Evolutionary conservation across 1,140 invertebrate genomes (phyloP).

Genomic region (Drosophila burlai): DNA sequence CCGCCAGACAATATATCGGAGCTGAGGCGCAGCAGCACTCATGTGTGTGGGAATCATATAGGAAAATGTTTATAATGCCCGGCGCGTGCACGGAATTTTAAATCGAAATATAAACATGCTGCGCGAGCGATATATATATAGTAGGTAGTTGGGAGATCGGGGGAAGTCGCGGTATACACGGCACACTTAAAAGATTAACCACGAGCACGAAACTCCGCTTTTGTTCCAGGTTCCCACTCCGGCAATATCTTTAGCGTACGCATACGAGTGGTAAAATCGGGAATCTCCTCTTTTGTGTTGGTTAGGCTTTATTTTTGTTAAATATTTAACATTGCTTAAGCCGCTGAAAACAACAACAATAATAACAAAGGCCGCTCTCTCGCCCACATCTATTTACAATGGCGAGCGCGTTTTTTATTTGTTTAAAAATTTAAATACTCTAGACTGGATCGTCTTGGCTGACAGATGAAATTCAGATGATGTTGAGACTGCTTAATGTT

Average conservation of each 20-base stretch:
- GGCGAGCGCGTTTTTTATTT: conserved; percentile 42
- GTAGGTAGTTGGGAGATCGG: neutral
- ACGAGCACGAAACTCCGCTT: conserved; percentile 58
- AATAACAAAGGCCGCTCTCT: conserved; percentile 47
- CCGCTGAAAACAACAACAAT: conserved; percentile 62
- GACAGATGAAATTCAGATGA: conserved; percentile 11
- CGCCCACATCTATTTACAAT: conserved; percentile 50
- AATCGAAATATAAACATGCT: conserved; percentile 71
- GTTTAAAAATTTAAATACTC: conserved; percentile 37
- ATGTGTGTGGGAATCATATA: conserved; percentile 49
- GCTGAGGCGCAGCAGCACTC: conserved; percentile 1
- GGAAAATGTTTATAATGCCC: conserved; percentile 70
- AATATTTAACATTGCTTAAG: conserved; percentile 79
- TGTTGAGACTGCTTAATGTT: conserved; percentile 7
- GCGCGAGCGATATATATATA: conserved; percentile 7
- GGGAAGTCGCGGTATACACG: conserved; percentile 22
- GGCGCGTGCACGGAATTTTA: conserved; percentile 77
- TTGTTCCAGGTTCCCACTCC: conserved; percentile 31
- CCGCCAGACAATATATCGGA: conserved; percentile 10
- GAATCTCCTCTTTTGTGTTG: conserved; percentile 60
- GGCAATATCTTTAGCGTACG: conserved; percentile 16
- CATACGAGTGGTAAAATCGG: conserved; percentile 29
- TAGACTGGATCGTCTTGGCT: neutral
- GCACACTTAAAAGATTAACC: conserved; percentile 82
- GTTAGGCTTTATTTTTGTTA: conserved; percentile 68